Evolutionary conservation across 37 sponge, comb jelly and placozoan species (phyloP).

Genomic region (Chondrosia reniformis): DNA sequence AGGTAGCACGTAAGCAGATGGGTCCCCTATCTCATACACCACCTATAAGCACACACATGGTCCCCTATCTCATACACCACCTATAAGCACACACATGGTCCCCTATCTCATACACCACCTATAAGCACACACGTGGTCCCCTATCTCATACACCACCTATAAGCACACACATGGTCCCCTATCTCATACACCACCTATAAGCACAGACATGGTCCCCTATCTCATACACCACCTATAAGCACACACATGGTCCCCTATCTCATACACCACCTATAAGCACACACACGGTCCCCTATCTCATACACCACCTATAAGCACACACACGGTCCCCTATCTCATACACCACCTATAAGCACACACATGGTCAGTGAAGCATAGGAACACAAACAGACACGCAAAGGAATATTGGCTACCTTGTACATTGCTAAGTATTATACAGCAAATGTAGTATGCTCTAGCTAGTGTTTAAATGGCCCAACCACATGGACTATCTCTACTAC

Average conservation of each 20-base stretch:
- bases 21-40: constrained; percentile 98
- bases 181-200: constrained; percentile 97
- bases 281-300: constrained; percentile 97
- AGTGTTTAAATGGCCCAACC: too few relatives aligned
- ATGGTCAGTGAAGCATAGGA: not conserved
- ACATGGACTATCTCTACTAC: too few relatives aligned
- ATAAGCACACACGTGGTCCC: constrained; percentile 44
- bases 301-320: constrained; percentile 94
- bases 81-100: constrained; percentile 66
- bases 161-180: too few relatives aligned
- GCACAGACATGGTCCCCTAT: constrained; percentile 97
- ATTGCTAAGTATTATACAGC: not conserved
- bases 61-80: constrained; percentile 98
- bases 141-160: constrained; percentile 96
- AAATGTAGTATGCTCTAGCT: not conserved
- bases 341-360: constrained; percentile 59
- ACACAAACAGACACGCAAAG: not conserved
- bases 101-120: constrained; percentile 97
- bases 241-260: constrained; percentile 86
- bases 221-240: constrained; percentile 91
- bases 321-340: constrained; percentile 99
- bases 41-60: constrained; percentile 43
- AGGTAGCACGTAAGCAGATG: constrained; percentile 81
- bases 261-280: constrained; percentile 95
- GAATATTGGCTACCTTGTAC: not conserved